Evolutionary conservation across 2,888 invertebrate genomes (phyloP).

Genomic region (Allygus modestus): DNA sequence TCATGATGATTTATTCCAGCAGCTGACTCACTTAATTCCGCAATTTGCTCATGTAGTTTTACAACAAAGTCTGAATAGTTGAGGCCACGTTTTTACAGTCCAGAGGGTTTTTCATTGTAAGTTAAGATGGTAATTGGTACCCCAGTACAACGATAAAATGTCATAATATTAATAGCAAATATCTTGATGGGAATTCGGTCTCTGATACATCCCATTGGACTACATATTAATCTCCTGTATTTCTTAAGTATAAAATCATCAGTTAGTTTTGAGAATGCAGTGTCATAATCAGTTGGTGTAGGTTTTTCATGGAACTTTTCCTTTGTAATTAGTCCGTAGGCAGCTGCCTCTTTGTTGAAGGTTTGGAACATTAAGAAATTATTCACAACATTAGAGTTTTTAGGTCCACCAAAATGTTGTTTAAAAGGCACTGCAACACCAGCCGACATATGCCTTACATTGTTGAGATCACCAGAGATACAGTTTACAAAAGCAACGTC

Average conservation of each 20-base stretch:
- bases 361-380: not conserved
- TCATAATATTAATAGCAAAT: not conserved
- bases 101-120: not conserved
- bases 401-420: not conserved
- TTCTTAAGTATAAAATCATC: not conserved
- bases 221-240: not conserved
- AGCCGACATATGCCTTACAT: not conserved
- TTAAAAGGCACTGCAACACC: not conserved
- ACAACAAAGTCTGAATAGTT: too few relatives aligned
- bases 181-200: not conserved
- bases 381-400: not conserved
- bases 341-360: not conserved
- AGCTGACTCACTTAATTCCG: too few relatives aligned
- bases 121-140: not conserved
- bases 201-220: not conserved
- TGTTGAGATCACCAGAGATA: not conserved
- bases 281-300: not conserved
- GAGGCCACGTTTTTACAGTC: not conserved
- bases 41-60: too few relatives aligned
- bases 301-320: not conserved
- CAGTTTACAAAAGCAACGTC: not conserved
- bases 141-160: not conserved
- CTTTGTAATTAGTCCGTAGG: not conserved
- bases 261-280: not conserved
- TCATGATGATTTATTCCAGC: too few relatives aligned